Conservation (phyloP, 2,797 vertebrate genomes). For the Halcyon chelicuti region DNA sequence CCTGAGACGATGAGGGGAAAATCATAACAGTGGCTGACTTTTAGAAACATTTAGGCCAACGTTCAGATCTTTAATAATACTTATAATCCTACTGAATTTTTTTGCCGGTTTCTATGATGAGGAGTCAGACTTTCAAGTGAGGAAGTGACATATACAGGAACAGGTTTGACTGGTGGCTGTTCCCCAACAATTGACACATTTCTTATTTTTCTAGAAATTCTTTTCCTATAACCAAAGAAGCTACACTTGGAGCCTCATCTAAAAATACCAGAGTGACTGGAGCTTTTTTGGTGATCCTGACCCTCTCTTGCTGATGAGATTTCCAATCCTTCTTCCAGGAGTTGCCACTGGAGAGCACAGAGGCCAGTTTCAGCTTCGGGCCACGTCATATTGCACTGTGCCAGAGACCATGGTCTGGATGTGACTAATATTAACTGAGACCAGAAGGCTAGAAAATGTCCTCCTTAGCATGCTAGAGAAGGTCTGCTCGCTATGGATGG, state of each 20-base stretch:
- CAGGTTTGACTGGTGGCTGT: background rate
- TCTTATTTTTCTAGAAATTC: background rate
- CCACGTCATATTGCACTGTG: background rate
- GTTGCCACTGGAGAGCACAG: background rate
- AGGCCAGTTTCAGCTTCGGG: background rate
- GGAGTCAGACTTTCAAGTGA: background rate
- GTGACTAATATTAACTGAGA: background rate
- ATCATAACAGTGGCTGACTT: background rate
- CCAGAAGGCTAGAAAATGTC: background rate
- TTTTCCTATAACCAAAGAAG: background rate
- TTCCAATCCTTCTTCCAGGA: background rate
- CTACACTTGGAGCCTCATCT: background rate
- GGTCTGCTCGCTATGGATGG: background rate
- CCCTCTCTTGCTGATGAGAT: background rate
- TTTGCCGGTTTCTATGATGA: background rate
- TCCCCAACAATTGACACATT: background rate
- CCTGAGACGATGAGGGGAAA: fast-evolving
- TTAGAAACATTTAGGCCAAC: background rate
- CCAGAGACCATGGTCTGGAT: background rate
- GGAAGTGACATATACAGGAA: background rate
- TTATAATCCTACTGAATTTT: background rate
- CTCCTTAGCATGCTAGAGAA: background rate
- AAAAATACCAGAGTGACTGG: background rate
- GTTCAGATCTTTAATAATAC: background rate
- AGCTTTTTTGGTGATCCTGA: background rate